phyloP scores from a whole-genome alignment of 2,797 vertebrate genomes.

The Philypnodon macrostomus region DNA sequence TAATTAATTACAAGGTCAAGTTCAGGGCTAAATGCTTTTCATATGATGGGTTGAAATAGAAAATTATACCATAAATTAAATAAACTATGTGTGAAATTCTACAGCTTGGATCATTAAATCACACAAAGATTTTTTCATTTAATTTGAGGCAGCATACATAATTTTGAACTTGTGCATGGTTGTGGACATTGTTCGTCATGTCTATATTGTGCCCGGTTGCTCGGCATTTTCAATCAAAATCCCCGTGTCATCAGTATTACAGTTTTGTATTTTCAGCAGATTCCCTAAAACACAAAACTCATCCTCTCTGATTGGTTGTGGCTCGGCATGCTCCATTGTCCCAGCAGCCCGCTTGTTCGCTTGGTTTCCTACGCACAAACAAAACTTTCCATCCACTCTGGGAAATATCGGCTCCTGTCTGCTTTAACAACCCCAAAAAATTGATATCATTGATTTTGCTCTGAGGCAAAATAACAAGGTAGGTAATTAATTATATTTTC shows the following conservation, averaged over 20 bases:
- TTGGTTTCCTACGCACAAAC: slow-evolving; percentile 69
- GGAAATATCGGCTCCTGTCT: slow-evolving; percentile 66
- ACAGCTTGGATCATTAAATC: no score
- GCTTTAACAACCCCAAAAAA: slow-evolving; percentile 61
- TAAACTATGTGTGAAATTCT: not conserved
- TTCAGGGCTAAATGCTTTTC: no score
- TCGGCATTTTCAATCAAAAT: slow-evolving; percentile 72
- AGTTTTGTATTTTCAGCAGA: slow-evolving; percentile 85
- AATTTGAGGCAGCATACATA: no score
- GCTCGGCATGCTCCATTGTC: slow-evolving; percentile 70
- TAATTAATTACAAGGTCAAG: not conserved
- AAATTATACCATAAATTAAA: no score
- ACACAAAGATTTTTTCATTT: no score
- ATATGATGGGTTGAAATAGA: no score
- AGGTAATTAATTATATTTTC: slow-evolving; percentile 36
- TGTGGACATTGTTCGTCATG: slow-evolving; percentile 15
- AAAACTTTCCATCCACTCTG: slow-evolving; percentile 74
- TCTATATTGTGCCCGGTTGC: slow-evolving; percentile 45
- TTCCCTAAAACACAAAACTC: slow-evolving; percentile 79
- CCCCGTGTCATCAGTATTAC: slow-evolving; percentile 78
- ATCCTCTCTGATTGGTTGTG: slow-evolving; percentile 73
- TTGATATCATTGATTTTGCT: slow-evolving; percentile 62
- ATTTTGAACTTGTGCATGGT: no score
- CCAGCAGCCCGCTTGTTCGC: slow-evolving; percentile 60
- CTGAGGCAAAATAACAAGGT: slow-evolving; percentile 61